A percentile compares a stretch with the other conserved stretches of the same genome.
These are phyloP conservation scores for Cisticola juncidis DNA, from an alignment of 2,113 vertebrate species.

Conservation along the genomic window DNA sequence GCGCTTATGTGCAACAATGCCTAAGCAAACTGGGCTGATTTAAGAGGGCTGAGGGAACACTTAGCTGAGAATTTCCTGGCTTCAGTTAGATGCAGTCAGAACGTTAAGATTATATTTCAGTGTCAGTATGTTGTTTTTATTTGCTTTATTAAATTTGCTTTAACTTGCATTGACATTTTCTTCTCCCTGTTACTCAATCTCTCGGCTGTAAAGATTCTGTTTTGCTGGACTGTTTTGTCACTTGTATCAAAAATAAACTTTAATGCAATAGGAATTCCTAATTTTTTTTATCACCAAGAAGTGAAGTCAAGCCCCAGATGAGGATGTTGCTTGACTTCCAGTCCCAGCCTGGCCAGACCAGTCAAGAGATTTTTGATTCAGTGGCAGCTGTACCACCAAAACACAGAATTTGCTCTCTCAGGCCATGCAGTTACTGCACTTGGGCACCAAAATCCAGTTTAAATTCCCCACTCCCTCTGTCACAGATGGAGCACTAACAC, in stretches of 20 bases:
- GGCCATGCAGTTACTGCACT: not conserved
- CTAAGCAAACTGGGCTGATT: conserved; percentile 63
- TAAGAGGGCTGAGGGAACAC: conserved; percentile 56
- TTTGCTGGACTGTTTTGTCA: not conserved
- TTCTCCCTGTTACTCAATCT: conserved; percentile 34
- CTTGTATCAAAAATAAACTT: not conserved
- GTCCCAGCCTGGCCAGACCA: not conserved
- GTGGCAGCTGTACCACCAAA: not conserved
- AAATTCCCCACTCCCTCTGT: not conserved
- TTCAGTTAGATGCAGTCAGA: conserved; percentile 47
- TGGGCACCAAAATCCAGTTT: not conserved
- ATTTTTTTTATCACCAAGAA: not conserved
- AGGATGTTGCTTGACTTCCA: not conserved
- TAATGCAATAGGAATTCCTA: not conserved
- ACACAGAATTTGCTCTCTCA: not conserved
- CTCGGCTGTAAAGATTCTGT: conserved; percentile 5
- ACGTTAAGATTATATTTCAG: conserved; percentile 45
- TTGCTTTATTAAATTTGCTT: conserved; percentile 68
- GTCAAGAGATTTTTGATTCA: not conserved
- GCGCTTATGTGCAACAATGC: conserved; percentile 52
- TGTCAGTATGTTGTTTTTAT: conserved; percentile 56
- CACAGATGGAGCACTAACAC: not conserved
- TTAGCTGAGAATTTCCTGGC: conserved; percentile 54
- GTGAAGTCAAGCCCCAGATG: not conserved
- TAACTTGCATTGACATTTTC: conserved; percentile 63